phyloP scores from a whole-genome alignment of 2,797 vertebrate genomes.

The Amniataba percoides region DNA sequence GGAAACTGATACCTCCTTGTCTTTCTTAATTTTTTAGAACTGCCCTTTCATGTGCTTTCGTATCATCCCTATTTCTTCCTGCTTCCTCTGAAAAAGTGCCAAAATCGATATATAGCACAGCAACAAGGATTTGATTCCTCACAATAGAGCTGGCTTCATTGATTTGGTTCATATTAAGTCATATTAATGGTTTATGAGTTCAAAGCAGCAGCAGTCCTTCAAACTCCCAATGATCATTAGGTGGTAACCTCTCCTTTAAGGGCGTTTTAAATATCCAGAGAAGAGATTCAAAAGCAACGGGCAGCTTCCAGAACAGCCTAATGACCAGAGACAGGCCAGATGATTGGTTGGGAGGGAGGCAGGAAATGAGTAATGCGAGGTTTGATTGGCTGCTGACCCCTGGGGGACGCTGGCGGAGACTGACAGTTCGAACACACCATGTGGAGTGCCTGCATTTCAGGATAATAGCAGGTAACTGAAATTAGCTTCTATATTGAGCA shows the following conservation, averaged over 20 bases:
- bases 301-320: slow-evolving; percentile 44
- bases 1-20: neutral
- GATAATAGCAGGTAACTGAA: slow-evolving; percentile 67
- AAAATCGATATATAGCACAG: neutral
- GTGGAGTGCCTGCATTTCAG: slow-evolving; percentile 44
- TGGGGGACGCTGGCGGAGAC: slow-evolving; percentile 43
- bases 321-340: slow-evolving; percentile 68
- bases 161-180: neutral
- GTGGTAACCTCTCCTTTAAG: slow-evolving; percentile 25
- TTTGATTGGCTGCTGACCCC: slow-evolving; percentile 75
- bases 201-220: neutral
- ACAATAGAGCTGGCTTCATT: neutral
- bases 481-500: slow-evolving; percentile 49
- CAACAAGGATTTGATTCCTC: neutral
- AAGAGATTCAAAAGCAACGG: slow-evolving; percentile 1
- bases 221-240: slow-evolving; percentile 20
- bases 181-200: neutral
- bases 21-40: neutral
- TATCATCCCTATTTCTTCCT: neutral
- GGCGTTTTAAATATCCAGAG: slow-evolving; percentile 27
- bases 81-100: neutral
- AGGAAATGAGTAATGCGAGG: slow-evolving; percentile 65
- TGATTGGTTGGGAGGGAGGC: slow-evolving; percentile 65
- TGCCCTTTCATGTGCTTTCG: neutral
- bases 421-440: slow-evolving; percentile 46